These are phyloP conservation scores for Eutrigla gurnardus DNA, from an alignment of 2,797 vertebrate species.

Conservation along the genomic window DNA sequence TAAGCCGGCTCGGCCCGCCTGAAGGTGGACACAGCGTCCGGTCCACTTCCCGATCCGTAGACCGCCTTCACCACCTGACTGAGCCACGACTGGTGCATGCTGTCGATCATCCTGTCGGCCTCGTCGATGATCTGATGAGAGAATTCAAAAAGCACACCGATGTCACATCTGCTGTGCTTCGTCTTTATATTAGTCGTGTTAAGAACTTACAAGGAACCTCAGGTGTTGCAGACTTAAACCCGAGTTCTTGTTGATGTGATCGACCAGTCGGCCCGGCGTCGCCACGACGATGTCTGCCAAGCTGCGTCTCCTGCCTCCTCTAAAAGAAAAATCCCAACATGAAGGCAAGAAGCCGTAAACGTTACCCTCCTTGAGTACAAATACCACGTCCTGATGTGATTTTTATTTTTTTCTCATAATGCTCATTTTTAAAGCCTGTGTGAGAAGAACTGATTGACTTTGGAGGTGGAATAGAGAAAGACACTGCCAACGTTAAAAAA, in stretches of 20 bases:
- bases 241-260: slow-evolving; percentile 91
- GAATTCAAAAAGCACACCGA: background rate
- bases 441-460: no score
- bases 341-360: background rate
- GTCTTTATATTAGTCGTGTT: background rate
- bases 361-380: background rate
- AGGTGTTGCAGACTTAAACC: slow-evolving; percentile 90
- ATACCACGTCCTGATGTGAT: background rate
- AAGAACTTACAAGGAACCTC: slow-evolving; percentile 89
- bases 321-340: slow-evolving; percentile 33
- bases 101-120: slow-evolving; percentile 96
- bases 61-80: slow-evolving; percentile 88
- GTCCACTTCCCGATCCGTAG: slow-evolving; percentile 58
- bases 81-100: slow-evolving; percentile 96
- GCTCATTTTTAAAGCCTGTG: background rate
- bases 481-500: background rate
- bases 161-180: background rate
- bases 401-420: background rate
- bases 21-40: slow-evolving; percentile 72
- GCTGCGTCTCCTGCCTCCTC: slow-evolving; percentile 79
- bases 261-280: slow-evolving; percentile 94
- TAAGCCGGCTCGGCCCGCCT: slow-evolving; percentile 78
- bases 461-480: background rate
- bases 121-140: slow-evolving; percentile 91
- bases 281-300: slow-evolving; percentile 94